Evolutionary conservation across 1,140 invertebrate species (phyloP), one percentile per base, ranked within the genome.

Genomic region (Drosophila subpulchrella): DNA sequence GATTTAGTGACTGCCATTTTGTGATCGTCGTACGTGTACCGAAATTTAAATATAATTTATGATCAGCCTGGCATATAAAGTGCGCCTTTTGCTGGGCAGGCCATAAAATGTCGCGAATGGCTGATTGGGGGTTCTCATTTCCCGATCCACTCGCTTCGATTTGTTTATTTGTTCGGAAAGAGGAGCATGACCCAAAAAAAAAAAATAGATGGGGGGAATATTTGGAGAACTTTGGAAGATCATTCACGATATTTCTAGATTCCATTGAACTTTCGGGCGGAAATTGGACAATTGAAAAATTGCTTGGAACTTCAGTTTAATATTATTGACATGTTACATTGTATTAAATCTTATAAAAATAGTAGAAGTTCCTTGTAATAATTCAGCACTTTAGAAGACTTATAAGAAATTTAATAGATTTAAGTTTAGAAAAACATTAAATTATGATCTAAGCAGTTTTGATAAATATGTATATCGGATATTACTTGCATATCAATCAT

Each of bases 31-130:
- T 83, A 88, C 84, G 84, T 88, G 84, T 71, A 73, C 77, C 66
- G 84, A 88, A 88, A 88, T 88, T 89, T 90, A 84, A 88, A 88
- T 84, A 89, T 81, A 84, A 88, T 88, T 88, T 89, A 89, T 83
- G 84, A 84, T 71, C 79, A 53, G 63, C 78, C 39, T 36, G 54
- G 81, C 78, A 73, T 73, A 88, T 72, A 81, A 75, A 79, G 57
- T 61, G 36, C 47, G 39, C 24, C 60, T 41, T 71, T 46, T 38
- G 46, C 46, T 42, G 20, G 42, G 38, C n/a, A 15, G 62, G 76
- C 63, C 63, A 89, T 83, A 79, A 88, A 89, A 88, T 88, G 84
- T 83, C 85, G 79, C 83, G 84, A 88, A 89, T 89, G 79, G 75
- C 73, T 83, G 79, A 79, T 79, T 79, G 79, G 75, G 34, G 54